Evolutionary conservation across 1,140 invertebrate genomes (phyloP).

Genomic region (Oryzaephilus surinamensis): DNA sequence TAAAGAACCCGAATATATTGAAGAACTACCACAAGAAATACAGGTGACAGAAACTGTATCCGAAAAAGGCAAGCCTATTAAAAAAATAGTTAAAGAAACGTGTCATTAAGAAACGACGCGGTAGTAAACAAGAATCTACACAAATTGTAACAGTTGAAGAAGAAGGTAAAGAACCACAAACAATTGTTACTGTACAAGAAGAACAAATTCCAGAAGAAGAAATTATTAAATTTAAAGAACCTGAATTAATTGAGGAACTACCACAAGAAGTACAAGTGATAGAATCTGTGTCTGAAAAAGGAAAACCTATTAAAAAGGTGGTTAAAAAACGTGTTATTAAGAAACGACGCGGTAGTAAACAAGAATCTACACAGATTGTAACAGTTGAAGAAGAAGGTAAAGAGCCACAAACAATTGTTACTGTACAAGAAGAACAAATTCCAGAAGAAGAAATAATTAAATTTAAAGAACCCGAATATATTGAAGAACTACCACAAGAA

Average conservation of each 20-base stretch:
- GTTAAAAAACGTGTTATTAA: slow-evolving; percentile 35
- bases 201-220: slow-evolving; percentile 33
- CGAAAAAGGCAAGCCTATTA: slow-evolving; percentile 8
- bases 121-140: slow-evolving; percentile 32
- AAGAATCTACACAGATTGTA: slow-evolving; percentile 34
- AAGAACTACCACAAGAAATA: slow-evolving; percentile 20
- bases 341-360: slow-evolving; percentile 28
- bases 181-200: too few relatives aligned
- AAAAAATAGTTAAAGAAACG: slow-evolving; percentile 10
- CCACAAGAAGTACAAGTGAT: slow-evolving; percentile 26
- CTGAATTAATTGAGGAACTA: slow-evolving; percentile 21
- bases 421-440: slow-evolving; percentile 18
- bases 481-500: slow-evolving; percentile 21
- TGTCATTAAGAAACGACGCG: slow-evolving; percentile 21
- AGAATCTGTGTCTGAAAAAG: slow-evolving; percentile 20
- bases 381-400: slow-evolving; percentile 37
- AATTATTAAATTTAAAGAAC: slow-evolving; percentile 19
- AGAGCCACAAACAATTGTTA: slow-evolving; percentile 31
- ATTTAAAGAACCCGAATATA: slow-evolving; percentile 18
- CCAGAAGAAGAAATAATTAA: slow-evolving; percentile 25
- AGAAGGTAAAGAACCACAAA: slow-evolving; percentile 34
- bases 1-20: slow-evolving; percentile 16
- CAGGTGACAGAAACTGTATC: slow-evolving; percentile 3
- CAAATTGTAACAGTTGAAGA: slow-evolving; percentile 39
- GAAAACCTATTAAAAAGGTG: slow-evolving; percentile 28